Percentiles rank a stretch among this genome's conserved stretches.
phyloP scores from a whole-genome alignment of 53 echinoderm and acorn worm genomes.

The Holothuria scabra region DNA sequence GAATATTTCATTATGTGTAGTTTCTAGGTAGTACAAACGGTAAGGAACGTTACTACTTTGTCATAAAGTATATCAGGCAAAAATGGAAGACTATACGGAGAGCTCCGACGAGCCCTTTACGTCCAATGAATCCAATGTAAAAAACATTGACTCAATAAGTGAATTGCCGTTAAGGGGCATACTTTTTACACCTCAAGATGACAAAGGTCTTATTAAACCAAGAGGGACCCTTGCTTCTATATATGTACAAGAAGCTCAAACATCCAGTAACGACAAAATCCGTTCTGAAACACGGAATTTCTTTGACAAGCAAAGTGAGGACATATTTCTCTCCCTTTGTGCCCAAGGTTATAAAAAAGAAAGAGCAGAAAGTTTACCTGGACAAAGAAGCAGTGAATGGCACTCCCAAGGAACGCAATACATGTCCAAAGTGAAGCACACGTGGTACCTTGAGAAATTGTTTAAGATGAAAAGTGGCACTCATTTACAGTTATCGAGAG shows the following conservation, averaged over 20 bases:
- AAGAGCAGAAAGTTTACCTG: too few species aligned
- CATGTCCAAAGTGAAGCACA: conserved; percentile 13
- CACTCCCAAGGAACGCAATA: not conserved
- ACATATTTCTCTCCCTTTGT: not conserved
- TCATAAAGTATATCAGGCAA: too few species aligned
- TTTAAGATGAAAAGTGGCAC: conserved; percentile 9
- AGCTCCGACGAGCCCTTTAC: too few species aligned
- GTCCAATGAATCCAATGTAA: too few species aligned
- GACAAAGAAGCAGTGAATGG: not conserved
- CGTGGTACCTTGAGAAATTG: not conserved
- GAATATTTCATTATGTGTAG: too few species aligned
- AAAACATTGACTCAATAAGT: too few species aligned
- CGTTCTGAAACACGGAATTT: not conserved
- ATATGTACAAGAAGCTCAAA: not conserved
- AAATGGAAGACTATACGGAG: too few species aligned
- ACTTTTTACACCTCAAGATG: not conserved
- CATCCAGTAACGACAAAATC: not conserved
- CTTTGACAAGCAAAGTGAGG: not conserved
- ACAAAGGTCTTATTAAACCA: not conserved
- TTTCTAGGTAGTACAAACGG: too few species aligned
- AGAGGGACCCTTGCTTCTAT: not conserved
- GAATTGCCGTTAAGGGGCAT: not conserved
- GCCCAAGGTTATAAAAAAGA: not conserved
- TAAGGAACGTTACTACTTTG: too few species aligned
- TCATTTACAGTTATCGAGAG: not conserved